These are phyloP conservation scores for Drosophila erecta DNA, from an alignment of 1,140 invertebrate genomes.

Conservation along the genomic window DNA sequence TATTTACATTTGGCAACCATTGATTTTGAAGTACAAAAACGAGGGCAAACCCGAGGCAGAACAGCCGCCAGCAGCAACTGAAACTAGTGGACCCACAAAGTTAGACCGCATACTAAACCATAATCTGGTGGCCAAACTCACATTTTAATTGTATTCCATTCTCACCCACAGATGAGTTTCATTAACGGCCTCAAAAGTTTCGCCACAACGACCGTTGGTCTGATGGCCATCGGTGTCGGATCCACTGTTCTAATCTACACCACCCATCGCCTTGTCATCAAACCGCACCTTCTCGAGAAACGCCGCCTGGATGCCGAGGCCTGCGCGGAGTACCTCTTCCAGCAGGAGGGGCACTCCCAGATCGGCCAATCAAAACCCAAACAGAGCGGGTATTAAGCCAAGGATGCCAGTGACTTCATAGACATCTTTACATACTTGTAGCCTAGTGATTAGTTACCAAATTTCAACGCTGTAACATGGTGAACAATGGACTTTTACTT, in stretches of 20 bases:
- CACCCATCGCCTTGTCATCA: slow-evolving; percentile 67
- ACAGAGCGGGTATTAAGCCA: slow-evolving; percentile 1
- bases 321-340: slow-evolving; percentile 78
- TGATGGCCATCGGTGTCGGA: slow-evolving; percentile 81
- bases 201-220: slow-evolving; percentile 71
- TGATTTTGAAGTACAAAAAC: slow-evolving; percentile 70
- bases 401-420: slow-evolving; percentile 12
- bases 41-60: slow-evolving; percentile 44
- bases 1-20: slow-evolving; percentile 84
- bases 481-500: slow-evolving; percentile 34
- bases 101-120: slow-evolving; percentile 10
- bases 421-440: slow-evolving; percentile 26
- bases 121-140: no score
- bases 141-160: slow-evolving; percentile 2
- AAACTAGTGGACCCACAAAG: slow-evolving; percentile 42
- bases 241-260: slow-evolving; percentile 57
- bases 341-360: slow-evolving; percentile 60
- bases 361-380: not conserved
- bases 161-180: slow-evolving; percentile 80
- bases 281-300: slow-evolving; percentile 59
- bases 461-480: slow-evolving; percentile 34
- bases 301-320: slow-evolving; percentile 68
- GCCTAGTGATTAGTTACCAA: slow-evolving; percentile 30
- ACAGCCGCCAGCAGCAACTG: slow-evolving; percentile 3
- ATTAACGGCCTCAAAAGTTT: slow-evolving; percentile 78